Evolutionary conservation across 2,888 invertebrate genomes (phyloP), one percentile per base, ranked within the genome.

Genomic region (Rhabditoides inermis): DNA sequence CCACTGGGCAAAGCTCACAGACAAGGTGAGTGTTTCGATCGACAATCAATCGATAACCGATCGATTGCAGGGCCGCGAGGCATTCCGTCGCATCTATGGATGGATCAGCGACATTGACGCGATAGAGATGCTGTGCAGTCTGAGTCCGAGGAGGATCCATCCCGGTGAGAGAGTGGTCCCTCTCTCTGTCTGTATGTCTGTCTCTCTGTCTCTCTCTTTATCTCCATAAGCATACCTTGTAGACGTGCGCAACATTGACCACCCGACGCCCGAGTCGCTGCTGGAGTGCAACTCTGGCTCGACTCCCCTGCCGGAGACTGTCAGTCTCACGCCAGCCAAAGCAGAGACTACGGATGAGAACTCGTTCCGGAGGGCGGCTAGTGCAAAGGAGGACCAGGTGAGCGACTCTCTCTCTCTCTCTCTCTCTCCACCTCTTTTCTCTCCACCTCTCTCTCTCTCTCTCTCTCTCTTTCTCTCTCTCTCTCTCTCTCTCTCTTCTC

Each of bases 71-170:
- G 98, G 98, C 32, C 83, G 95, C 51, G 98, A 98, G 82, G 94
- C 94, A 72, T 98, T 98, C 82, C 83, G 98, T 76, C 94, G 95
- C 82, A 98, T 98, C 91, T 91, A 94, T 81, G 90, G 90, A 74
- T 98, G 98, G 98, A 90, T 94, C 67, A 88, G 88, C 79, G 95
- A 95, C 82, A 92, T 94, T 77, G 87, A 88, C 76, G 92, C 95
- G 75, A 89, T 98, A 76, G 84, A 90, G 83, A 86, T 94, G 73
- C 85, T 98, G 79, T 95, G 98, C 82, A 89, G 91, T 68, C 86
- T 98, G 78, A 70, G 65, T 53, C 73, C 71, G 51, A 54, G 74
- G 60, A 56, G 68, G 37, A 61, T 70, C 7, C 61, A 60, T 53
- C 67, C 65, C 2, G 61, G 61, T 51, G 30, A 37, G 40, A 7